These are phyloP conservation scores for Prionchulus punctatus DNA, from an alignment of 2,888 invertebrate genomes.

Conservation along the genomic window DNA sequence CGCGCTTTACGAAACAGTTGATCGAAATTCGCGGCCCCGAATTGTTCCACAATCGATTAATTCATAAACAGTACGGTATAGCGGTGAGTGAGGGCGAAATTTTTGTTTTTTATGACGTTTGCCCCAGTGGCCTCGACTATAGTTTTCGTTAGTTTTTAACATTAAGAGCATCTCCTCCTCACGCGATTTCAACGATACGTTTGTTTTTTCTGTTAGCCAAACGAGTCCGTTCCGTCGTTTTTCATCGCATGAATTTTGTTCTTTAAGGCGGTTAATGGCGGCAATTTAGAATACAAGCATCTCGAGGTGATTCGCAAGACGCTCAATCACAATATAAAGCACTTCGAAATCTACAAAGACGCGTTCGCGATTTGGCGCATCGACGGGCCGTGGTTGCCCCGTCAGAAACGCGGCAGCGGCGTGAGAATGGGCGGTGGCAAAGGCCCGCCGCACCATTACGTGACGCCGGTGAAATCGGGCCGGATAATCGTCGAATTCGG, in stretches of 20 bases:
- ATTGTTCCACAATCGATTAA: constrained; percentile 58
- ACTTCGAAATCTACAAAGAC: constrained; percentile 30
- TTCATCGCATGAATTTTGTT: neutral
- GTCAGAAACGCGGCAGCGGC: constrained; percentile 61
- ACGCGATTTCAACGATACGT: neutral
- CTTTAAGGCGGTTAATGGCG: constrained; percentile 60
- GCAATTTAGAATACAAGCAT: constrained; percentile 59
- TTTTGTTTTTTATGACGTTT: neutral
- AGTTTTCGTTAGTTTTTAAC: constrained; percentile 5
- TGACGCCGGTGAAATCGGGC: constrained; percentile 73
- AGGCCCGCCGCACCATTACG: constrained; percentile 81
- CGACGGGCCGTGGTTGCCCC: constrained; percentile 84
- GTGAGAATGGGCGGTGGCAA: constrained; percentile 91
- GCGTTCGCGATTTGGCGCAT: constrained; percentile 85
- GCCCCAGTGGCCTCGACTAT: neutral
- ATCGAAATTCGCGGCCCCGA: constrained; percentile 57
- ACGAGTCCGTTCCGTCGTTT: neutral
- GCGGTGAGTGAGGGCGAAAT: constrained; percentile 47
- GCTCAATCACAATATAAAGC: constrained; percentile 59
- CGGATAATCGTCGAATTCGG: constrained; percentile 83
- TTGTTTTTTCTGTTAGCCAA: neutral
- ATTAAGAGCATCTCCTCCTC: neutral
- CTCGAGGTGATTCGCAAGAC: constrained; percentile 69
- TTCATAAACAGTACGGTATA: constrained; percentile 81
- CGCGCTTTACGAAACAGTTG: constrained; percentile 10